phyloP scores from a whole-genome alignment of 2,113 vertebrate species.

The Acanthochromis polyacanthus region DNA sequence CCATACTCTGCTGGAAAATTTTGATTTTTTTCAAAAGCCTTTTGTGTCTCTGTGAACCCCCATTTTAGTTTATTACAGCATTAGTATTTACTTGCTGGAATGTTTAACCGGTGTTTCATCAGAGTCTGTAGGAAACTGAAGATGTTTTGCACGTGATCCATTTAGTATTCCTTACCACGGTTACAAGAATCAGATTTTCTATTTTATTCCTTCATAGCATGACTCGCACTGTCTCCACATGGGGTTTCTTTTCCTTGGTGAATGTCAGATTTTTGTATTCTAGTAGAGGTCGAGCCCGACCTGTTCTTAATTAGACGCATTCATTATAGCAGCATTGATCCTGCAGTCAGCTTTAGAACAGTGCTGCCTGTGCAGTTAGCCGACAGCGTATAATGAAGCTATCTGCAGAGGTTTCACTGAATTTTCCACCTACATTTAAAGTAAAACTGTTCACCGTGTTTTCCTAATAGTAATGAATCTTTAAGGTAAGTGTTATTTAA shows the following conservation, averaged over 20 bases:
- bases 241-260: not conserved
- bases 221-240: not conserved
- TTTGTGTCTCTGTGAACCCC: not conserved
- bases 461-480: constrained; percentile 9
- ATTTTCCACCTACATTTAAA: constrained; percentile 27
- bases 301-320: constrained; percentile 50
- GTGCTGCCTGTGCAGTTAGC: constrained; percentile 32
- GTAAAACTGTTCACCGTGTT: not conserved
- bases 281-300: constrained; percentile 2
- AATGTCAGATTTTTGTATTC: constrained; percentile 16
- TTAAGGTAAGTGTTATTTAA: not conserved
- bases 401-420: constrained; percentile 25
- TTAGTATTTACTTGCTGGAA: constrained; percentile 1
- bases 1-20: not conserved
- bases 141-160: not conserved
- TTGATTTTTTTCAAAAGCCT: not conserved
- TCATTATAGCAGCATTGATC: constrained; percentile 58
- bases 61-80: not conserved
- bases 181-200: constrained; percentile 4
- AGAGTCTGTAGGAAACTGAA: not conserved
- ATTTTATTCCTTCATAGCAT: not conserved
- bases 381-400: constrained; percentile 1
- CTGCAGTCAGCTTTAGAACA: constrained; percentile 34
- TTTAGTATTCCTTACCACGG: not conserved
- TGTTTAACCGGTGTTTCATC: not conserved